A percentile compares a stretch with the other conserved stretches of the same genome.
Evolutionary conservation across 2,113 vertebrate species (phyloP).

Genomic region (Ochotona princeps): DNA sequence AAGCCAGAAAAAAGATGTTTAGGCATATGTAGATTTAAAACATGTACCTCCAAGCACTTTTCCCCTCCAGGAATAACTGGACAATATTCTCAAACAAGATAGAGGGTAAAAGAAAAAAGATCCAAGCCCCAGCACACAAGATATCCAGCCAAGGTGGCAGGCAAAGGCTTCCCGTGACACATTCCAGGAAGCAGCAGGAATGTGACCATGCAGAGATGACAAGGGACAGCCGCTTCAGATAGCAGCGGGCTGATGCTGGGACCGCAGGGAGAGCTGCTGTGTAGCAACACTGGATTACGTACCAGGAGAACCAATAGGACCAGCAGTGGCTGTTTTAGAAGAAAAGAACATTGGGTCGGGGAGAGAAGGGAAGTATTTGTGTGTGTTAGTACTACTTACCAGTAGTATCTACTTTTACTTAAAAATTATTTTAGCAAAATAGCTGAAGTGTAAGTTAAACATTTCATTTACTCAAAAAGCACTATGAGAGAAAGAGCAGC

Average conservation of each 20-base stretch:
- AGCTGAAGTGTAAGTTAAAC: neutral
- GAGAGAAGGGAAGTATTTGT: neutral
- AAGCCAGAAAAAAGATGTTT: neutral
- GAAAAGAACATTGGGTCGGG: neutral
- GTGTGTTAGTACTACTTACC: neutral
- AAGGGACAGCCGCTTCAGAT: neutral
- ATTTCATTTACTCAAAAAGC: slow-evolving; percentile 26
- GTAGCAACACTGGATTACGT: too few species aligned
- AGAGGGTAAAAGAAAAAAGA: neutral
- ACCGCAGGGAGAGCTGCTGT: neutral
- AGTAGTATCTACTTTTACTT: neutral
- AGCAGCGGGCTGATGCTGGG: neutral
- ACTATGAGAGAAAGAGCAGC: neutral
- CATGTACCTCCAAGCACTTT: neutral
- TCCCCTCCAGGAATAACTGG: neutral
- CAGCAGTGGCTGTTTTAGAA: neutral
- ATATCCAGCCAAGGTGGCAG: neutral
- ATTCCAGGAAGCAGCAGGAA: neutral
- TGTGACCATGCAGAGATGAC: fast-evolving
- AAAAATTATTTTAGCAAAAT: too few species aligned
- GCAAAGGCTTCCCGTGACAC: neutral
- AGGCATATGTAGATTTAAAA: neutral
- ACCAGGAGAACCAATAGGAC: neutral
- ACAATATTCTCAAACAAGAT: neutral
- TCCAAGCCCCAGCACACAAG: neutral